A percentile compares a stretch with the other conserved stretches of the same genome.
phyloP scores from a whole-genome alignment of 2,888 invertebrate species.

The Empis stercorea region DNA sequence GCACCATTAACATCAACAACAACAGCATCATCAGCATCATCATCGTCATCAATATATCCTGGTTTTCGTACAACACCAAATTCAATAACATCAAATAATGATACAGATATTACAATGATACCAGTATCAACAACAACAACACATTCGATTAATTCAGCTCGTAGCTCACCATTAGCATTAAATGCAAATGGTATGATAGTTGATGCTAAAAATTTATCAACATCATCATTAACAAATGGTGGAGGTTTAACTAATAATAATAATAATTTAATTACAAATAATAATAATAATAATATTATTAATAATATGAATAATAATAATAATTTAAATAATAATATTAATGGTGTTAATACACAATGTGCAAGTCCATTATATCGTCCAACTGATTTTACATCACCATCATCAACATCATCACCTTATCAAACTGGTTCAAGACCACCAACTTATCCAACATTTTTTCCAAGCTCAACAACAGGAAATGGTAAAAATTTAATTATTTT shows the following conservation, averaged over 20 bases:
- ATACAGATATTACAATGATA: constrained; percentile 21
- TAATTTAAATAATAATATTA: background rate
- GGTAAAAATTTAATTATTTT: too few relatives aligned
- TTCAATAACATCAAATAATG: constrained; percentile 12
- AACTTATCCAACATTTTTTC: constrained; percentile 32
- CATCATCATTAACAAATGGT: background rate
- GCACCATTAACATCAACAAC: constrained; percentile 10
- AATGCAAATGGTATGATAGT: constrained; percentile 27
- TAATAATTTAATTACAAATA: background rate
- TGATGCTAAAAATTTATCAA: constrained; percentile 7
- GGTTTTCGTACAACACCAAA: constrained; percentile 10
- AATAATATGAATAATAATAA: background rate
- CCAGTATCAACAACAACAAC: constrained; percentile 21
- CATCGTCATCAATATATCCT: constrained; percentile 11
- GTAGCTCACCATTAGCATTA: constrained; percentile 32
- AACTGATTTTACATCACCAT: constrained; percentile 32
- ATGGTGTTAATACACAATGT: background rate
- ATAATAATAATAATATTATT: background rate
- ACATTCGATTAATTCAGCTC: constrained; percentile 29
- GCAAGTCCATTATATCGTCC: constrained; percentile 31
- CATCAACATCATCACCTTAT: constrained; percentile 27
- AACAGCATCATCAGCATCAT: constrained; percentile 6
- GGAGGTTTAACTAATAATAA: background rate
- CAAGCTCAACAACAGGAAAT: constrained; percentile 11
- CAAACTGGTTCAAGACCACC: constrained; percentile 14